Conservation (phyloP, 2,113 vertebrate species). For the Suncus etruscus region DNA sequence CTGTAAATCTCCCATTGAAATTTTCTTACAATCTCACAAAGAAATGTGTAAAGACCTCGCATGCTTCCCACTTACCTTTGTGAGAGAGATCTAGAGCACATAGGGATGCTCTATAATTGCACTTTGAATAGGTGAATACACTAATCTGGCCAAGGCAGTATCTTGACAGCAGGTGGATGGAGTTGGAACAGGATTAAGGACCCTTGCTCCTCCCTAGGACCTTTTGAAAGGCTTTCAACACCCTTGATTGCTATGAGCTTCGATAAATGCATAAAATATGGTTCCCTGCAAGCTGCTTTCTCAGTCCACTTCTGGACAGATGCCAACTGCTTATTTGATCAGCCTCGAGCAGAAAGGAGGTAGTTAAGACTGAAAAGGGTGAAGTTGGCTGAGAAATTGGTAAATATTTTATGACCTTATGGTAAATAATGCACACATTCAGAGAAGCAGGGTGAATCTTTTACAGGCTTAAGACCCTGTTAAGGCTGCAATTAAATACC, state of each 20-base stretch:
- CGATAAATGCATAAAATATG: constrained; percentile 79
- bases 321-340: constrained; percentile 74
- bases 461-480: constrained; percentile 64
- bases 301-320: constrained; percentile 62
- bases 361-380: constrained; percentile 70
- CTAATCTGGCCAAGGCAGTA: background rate
- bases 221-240: constrained; percentile 78
- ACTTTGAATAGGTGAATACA: background rate
- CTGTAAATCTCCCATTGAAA: background rate
- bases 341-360: constrained; percentile 63
- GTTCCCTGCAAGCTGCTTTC: constrained; percentile 71
- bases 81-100: background rate
- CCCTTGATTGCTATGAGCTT: constrained; percentile 73
- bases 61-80: background rate
- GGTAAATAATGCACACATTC: constrained; percentile 81
- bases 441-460: constrained; percentile 81
- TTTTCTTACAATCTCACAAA: too few species aligned
- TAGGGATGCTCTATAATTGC: background rate
- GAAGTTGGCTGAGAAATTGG: constrained; percentile 68
- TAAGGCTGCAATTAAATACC: constrained; percentile 80
- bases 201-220: constrained; percentile 15
- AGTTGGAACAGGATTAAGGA: constrained; percentile 50
- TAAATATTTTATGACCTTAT: constrained; percentile 81
- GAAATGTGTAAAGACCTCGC: background rate
- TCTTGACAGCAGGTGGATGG: background rate